Evolutionary conservation across 2,113 vertebrate genomes (phyloP).

Genomic region (Pteruthius melanotis): DNA sequence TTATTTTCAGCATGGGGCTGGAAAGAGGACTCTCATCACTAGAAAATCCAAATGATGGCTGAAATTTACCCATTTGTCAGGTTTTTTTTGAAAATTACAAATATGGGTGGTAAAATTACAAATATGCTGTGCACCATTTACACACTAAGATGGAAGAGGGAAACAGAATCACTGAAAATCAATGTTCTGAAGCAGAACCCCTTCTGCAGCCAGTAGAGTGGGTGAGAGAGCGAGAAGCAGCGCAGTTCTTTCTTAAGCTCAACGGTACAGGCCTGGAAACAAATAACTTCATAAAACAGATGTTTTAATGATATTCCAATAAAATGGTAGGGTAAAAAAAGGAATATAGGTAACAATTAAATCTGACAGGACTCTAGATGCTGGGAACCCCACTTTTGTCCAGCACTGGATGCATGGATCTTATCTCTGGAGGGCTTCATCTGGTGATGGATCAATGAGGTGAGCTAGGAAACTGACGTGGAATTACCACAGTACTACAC

Average conservation of each 20-base stretch:
- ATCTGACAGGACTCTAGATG: background rate
- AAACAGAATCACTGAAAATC: fast-evolving
- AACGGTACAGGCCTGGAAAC: background rate
- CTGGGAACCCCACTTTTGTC: background rate
- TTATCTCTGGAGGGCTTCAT: background rate
- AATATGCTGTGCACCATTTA: no score
- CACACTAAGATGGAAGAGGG: background rate
- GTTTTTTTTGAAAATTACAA: background rate
- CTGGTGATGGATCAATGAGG: fast-evolving
- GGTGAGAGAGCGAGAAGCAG: no score
- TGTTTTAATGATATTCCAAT: background rate
- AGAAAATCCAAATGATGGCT: background rate
- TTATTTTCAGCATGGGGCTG: background rate
- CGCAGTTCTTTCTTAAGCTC: background rate
- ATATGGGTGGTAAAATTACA: fast-evolving
- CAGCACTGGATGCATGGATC: background rate
- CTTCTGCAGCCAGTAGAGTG: background rate
- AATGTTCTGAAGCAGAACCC: no score
- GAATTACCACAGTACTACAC: background rate
- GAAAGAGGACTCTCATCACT: background rate
- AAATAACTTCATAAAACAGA: background rate
- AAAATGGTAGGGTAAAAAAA: background rate
- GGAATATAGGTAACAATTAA: background rate
- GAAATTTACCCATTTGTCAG: background rate
- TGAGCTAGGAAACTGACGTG: background rate